A percentile compares a stretch with the other conserved stretches of the same genome.
Conservation (phyloP, 2,113 vertebrate genomes). For the Heptranchias perlo region DNA sequence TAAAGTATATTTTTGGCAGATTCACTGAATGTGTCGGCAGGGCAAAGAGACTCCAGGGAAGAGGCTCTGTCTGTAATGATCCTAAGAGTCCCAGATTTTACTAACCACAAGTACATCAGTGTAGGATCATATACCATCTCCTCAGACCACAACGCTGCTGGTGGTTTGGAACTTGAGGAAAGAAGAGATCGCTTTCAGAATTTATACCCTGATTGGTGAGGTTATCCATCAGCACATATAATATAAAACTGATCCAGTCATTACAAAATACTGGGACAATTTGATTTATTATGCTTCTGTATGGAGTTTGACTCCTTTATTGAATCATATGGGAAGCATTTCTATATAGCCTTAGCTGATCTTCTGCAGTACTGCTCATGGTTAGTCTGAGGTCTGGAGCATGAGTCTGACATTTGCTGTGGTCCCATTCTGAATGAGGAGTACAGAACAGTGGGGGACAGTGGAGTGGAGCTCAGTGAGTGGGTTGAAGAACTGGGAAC, state of each 20-base stretch:
- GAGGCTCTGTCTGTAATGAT: conserved; percentile 57
- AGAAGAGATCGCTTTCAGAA: conserved; percentile 64
- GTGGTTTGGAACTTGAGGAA: conserved; percentile 47
- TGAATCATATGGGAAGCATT: not conserved
- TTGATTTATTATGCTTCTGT: conserved; percentile 31
- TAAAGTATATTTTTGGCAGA: conserved; percentile 50
- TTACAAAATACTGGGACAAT: not conserved
- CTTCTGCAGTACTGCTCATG: not conserved
- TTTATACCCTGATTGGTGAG: conserved; percentile 51
- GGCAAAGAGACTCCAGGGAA: conserved; percentile 70
- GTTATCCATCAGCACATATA: conserved; percentile 48
- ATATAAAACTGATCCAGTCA: conserved; percentile 41
- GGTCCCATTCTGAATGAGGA: not conserved
- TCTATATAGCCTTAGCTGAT: not conserved
- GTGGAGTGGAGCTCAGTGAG: no score
- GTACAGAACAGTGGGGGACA: not conserved
- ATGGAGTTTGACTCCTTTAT: conserved; percentile 24
- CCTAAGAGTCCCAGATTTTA: conserved; percentile 63
- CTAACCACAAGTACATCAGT: conserved; percentile 74
- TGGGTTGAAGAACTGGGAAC: not conserved
- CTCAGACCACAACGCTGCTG: conserved; percentile 56
- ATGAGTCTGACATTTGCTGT: not conserved
- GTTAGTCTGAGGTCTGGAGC: not conserved
- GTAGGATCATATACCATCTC: conserved; percentile 67
- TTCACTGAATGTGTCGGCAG: conserved; percentile 70